Evolutionary conservation across 2,113 vertebrate species (phyloP).

Genomic region (Trachemys scripta): DNA sequence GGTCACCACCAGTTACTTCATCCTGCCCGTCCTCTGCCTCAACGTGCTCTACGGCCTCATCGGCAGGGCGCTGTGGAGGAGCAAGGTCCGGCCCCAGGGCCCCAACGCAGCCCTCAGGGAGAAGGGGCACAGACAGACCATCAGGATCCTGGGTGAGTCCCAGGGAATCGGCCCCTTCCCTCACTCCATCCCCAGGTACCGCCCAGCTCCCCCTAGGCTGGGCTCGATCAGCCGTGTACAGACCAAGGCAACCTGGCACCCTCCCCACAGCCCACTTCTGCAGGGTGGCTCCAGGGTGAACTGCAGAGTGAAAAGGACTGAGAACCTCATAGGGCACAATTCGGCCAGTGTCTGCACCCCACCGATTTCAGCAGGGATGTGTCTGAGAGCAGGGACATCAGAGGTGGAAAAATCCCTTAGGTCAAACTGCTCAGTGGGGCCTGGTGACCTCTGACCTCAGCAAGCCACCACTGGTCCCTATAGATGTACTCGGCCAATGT

Average conservation of each 20-base stretch:
- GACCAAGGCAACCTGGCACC: not conserved
- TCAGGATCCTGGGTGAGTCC: constrained; percentile 87
- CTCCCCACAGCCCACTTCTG: not conserved
- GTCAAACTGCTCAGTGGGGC: not conserved
- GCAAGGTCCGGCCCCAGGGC: constrained; percentile 69
- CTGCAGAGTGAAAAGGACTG: not conserved
- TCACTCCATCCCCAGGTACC: not conserved
- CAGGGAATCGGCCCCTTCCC: not conserved
- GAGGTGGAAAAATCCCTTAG: not conserved
- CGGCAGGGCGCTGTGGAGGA: constrained; percentile 80
- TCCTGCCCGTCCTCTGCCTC: constrained; percentile 87
- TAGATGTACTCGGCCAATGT: not conserved
- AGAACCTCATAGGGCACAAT: not conserved
- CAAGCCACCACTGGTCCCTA: not conserved
- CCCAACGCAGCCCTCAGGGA: constrained; percentile 62
- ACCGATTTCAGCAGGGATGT: not conserved
- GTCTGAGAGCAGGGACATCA: not conserved
- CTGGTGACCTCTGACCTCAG: not conserved
- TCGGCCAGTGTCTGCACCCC: not conserved
- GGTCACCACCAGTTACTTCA: constrained; percentile 90
- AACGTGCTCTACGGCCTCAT: constrained; percentile 85
- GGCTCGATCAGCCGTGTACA: not conserved
- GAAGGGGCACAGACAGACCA: constrained; percentile 80
- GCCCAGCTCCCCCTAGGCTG: not conserved
- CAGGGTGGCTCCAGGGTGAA: not conserved